A percentile compares a stretch with the other conserved stretches of the same genome.
Conservation (phyloP, 2,113 vertebrate genomes). For the Phycodurus eques region DNA sequence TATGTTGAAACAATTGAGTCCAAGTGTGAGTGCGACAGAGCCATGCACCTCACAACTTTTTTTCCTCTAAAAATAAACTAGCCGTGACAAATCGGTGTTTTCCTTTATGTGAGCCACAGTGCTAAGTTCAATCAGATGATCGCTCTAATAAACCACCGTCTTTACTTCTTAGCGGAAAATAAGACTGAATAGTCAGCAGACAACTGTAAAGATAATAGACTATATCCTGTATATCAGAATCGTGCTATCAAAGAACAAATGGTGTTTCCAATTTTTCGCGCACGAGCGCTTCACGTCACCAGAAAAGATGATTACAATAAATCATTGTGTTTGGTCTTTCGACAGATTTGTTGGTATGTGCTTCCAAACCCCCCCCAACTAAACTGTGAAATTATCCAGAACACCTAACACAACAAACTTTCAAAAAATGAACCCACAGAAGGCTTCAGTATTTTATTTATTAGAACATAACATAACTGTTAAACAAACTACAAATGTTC, state of each 20-base stretch:
- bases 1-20: conserved; percentile 36
- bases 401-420: not conserved
- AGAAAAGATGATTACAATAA: not conserved
- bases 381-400: no score
- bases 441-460: no score
- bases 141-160: not conserved
- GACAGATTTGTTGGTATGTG: not conserved
- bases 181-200: not conserved
- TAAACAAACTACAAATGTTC: not conserved
- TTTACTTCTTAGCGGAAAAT: not conserved
- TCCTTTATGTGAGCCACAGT: conserved; percentile 55
- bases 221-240: not conserved
- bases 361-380: not conserved
- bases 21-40: conserved; percentile 27
- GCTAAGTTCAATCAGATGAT: conserved; percentile 20
- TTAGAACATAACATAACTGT: not conserved
- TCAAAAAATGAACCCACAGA: not conserved
- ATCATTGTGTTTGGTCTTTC: not conserved
- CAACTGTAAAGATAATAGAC: not conserved
- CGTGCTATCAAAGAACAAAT: not conserved
- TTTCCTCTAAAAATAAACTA: conserved; percentile 53
- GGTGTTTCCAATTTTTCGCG: not conserved
- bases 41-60: conserved; percentile 28
- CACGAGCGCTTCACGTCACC: not conserved
- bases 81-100: conserved; percentile 63